Percentiles rank a stretch among this genome's conserved stretches.
phyloP scores from a whole-genome alignment of 2,797 vertebrate genomes.

The Cyclopterus lumpus region DNA sequence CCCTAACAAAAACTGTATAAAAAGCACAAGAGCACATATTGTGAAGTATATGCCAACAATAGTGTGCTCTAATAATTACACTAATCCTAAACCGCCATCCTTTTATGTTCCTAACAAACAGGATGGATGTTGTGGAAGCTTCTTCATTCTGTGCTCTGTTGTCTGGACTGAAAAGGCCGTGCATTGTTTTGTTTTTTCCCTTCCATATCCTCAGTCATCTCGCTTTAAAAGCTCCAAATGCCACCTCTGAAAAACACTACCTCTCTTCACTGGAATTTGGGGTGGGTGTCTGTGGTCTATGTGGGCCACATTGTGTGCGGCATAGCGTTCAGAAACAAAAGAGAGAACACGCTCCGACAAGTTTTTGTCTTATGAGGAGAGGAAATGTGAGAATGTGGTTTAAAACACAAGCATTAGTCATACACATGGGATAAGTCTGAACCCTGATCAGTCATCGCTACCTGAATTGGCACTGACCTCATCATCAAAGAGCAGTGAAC shows the following conservation, averaged over 20 bases:
- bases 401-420: constrained; percentile 63
- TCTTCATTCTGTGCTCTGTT: constrained; percentile 50
- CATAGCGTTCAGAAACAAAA: constrained; percentile 61
- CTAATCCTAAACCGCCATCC: constrained; percentile 20
- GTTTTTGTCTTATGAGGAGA: constrained; percentile 52
- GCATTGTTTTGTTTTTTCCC: constrained; percentile 17
- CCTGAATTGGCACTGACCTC: constrained; percentile 43
- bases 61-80: constrained; percentile 20
- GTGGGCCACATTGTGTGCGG: constrained; percentile 45
- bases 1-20: background rate
- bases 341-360: constrained; percentile 63
- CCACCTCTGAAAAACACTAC: constrained; percentile 60
- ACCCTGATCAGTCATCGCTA: constrained; percentile 56
- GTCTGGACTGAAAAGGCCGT: constrained; percentile 47
- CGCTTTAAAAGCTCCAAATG: constrained; percentile 60
- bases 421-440: constrained; percentile 31
- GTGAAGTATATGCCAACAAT: background rate
- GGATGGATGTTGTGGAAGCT: constrained; percentile 29
- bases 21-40: constrained; percentile 19
- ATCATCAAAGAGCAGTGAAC: constrained; percentile 49
- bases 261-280: constrained; percentile 65
- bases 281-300: constrained; percentile 56
- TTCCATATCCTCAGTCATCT: constrained; percentile 48
- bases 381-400: constrained; percentile 69
- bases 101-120: constrained; percentile 43